Evolutionary conservation across 2,113 vertebrate species (phyloP), one percentile per base, ranked within the genome.

Genomic region (Gyps fulvus): DNA sequence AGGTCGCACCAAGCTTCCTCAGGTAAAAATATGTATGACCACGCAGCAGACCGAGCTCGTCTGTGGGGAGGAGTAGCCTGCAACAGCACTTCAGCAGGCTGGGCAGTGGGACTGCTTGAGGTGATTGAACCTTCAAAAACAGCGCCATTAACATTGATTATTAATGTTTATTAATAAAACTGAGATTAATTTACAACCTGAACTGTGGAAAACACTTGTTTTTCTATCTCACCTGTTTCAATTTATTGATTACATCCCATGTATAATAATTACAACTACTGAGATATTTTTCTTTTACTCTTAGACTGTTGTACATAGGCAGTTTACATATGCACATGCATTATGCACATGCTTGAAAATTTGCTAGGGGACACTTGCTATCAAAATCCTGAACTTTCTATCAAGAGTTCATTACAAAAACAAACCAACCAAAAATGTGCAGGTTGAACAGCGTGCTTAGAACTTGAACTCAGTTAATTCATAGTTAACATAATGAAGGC

Each of bases 1-100:
- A 99, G 99, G 96, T 99, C 99, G 22, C 99, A 99, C 99, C 99
- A 99, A n/a, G 99, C 99, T 96, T 99, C 99, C 95, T 99, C 99
- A 0, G 99, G 99, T 59, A 99, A 93, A 96, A 99, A 99, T 95
- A 99, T 99, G 80, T 99, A 99, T 1, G 99, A 99, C 99, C 99
- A 99, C 0, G 99, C 99, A 2, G 99, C 99, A 34, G 99, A 99
- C 5, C 99, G 99, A 14, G 99, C 99, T 36, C 99, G 98, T 20
- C 99, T 98, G 77, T 99, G 99, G 4, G 99, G 99, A 3, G 99
- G 99, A 2, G 99, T 99, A 50, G 99, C 99, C 96, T 99, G 99
- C 26, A 99, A 95, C 38, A 99, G 98, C 43, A 99, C 99, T 96
- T 99, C 99, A 23, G 99, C 99, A 34, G 99, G 99, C 62, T 99